phyloP scores from a whole-genome alignment of 1,140 invertebrate species.

The Lineus longissimus region DNA sequence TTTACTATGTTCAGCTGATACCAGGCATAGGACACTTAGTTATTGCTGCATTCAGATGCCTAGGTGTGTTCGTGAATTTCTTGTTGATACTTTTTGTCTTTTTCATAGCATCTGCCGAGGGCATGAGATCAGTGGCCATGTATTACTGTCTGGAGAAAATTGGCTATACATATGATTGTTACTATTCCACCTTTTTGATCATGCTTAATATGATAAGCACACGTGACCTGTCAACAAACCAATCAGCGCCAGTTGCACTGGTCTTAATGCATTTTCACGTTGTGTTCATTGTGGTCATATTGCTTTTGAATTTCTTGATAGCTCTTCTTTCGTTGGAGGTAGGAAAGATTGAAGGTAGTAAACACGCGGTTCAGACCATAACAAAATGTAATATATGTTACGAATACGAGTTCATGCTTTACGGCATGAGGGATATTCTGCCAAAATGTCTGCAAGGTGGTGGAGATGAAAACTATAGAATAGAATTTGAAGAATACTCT shows the following conservation, averaged over 20 bases:
- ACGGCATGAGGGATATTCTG: too few relatives aligned
- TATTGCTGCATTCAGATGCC: not conserved
- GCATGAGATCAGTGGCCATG: not conserved
- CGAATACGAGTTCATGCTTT: too few relatives aligned
- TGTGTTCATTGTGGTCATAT: not conserved
- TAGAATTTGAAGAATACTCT: too few relatives aligned
- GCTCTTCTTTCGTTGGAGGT: not conserved
- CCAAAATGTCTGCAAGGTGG: too few relatives aligned
- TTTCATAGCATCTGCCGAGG: not conserved
- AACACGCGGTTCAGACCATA: not conserved
- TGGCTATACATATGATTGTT: not conserved
- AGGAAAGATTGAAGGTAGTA: not conserved
- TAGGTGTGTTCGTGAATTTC: not conserved
- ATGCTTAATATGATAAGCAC: conserved; percentile 3
- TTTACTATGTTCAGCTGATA: not conserved
- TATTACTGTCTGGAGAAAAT: not conserved
- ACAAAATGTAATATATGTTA: too few relatives aligned
- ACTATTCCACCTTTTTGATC: conserved; percentile 3
- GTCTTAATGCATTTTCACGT: not conserved
- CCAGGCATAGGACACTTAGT: not conserved
- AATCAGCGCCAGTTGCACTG: not conserved
- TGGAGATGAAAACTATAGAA: too few relatives aligned
- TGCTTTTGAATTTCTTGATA: conserved; percentile 1
- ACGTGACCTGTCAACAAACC: not conserved
- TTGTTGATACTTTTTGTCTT: not conserved